Evolutionary conservation across 2,888 invertebrate genomes (phyloP).

Genomic region (Eristalis pertinax): DNA sequence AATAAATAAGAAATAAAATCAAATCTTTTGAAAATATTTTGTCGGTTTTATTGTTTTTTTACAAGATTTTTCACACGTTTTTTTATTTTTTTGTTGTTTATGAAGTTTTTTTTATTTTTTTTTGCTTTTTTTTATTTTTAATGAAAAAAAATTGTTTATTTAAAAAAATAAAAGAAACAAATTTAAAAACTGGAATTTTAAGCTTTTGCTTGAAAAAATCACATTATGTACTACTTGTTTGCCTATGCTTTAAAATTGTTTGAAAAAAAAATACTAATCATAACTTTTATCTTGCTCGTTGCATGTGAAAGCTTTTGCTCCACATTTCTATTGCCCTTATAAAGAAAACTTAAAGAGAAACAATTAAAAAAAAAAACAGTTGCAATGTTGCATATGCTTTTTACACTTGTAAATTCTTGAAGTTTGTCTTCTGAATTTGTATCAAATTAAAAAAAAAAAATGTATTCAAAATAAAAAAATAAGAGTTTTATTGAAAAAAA

Average conservation of each 20-base stretch:
- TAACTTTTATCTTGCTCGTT: neutral
- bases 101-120: slow-evolving; percentile 36
- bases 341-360: slow-evolving; percentile 15
- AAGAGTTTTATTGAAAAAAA: slow-evolving; percentile 43
- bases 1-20: neutral
- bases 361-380: neutral
- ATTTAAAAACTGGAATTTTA: slow-evolving; percentile 62
- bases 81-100: slow-evolving; percentile 61
- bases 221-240: slow-evolving; percentile 52
- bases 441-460: slow-evolving; percentile 11
- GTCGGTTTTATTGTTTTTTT: slow-evolving; percentile 69
- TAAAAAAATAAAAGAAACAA: slow-evolving; percentile 41
- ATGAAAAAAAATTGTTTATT: slow-evolving; percentile 37
- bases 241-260: slow-evolving; percentile 28
- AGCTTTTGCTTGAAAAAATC: slow-evolving; percentile 48
- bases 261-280: slow-evolving; percentile 33
- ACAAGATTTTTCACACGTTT: slow-evolving; percentile 63
- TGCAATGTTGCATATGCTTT: neutral
- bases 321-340: slow-evolving; percentile 8
- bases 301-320: slow-evolving; percentile 16
- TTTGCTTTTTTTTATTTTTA: slow-evolving; percentile 45
- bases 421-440: neutral
- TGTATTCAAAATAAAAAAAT: slow-evolving; percentile 49
- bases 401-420: slow-evolving; percentile 5
- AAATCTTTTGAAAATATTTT: slow-evolving; percentile 63